phyloP scores from a whole-genome alignment of 2,888 invertebrate species.

The Phyto melanocephala region DNA sequence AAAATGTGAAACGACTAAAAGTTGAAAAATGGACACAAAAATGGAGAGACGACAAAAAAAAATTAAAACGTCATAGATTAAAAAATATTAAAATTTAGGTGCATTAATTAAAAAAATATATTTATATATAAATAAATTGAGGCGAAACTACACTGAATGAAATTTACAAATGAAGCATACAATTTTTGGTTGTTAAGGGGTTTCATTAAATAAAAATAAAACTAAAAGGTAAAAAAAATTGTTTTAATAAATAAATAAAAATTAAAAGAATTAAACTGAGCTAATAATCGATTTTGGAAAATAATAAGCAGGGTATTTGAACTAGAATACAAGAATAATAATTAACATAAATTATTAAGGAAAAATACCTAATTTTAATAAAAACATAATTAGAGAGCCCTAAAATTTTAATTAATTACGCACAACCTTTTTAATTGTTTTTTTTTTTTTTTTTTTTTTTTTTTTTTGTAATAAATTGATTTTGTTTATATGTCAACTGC shows the following conservation, averaged over 20 bases:
- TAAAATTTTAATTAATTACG: conserved; percentile 45
- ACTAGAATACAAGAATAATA: conserved; percentile 26
- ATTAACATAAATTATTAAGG: conserved; percentile 17
- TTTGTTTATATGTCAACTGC: conserved; percentile 62
- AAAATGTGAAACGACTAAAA: conserved; percentile 36
- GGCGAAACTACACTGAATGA: conserved; percentile 9
- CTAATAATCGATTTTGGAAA: background rate
- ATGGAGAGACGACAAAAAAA: conserved; percentile 35
- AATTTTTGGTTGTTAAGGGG: conserved; percentile 1
- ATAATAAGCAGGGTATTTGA: conserved; percentile 44
- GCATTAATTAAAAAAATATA: conserved; percentile 4
- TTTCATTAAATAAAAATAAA: background rate
- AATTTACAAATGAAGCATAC: conserved; percentile 39
- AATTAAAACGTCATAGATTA: background rate
- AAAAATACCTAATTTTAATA: conserved; percentile 29
- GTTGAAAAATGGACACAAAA: conserved; percentile 5
- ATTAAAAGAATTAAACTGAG: conserved; percentile 15
- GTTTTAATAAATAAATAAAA: background rate
- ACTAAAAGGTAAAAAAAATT: conserved; percentile 16
- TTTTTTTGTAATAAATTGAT: conserved; percentile 24
- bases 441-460: conserved; percentile 29
- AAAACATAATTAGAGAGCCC: conserved; percentile 46
- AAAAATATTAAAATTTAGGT: conserved; percentile 3
- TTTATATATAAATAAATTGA: conserved; percentile 8
- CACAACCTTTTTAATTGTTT: conserved; percentile 44